These are phyloP conservation scores for Drosophila obscura DNA, from an alignment of 1,140 invertebrate genomes.

Conservation along the genomic window DNA sequence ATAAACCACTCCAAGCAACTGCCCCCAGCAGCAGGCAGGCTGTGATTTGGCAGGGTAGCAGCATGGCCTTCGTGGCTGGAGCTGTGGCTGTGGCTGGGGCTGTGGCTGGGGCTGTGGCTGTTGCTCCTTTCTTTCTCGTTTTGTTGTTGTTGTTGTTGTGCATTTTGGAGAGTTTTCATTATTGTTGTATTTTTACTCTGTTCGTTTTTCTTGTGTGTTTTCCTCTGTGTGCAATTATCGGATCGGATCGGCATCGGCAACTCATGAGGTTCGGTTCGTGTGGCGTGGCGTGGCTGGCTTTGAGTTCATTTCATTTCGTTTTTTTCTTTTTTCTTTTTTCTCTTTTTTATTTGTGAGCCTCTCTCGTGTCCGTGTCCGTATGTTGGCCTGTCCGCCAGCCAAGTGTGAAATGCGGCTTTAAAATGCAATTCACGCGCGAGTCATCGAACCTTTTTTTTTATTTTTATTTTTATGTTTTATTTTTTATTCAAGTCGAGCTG, in stretches of 20 bases:
- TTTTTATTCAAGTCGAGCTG: background rate
- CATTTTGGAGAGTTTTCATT: constrained; percentile 26
- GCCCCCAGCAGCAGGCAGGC: too few relatives aligned
- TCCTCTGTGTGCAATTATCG: constrained; percentile 39
- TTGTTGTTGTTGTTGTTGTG: background rate
- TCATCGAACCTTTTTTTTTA: constrained; percentile 39
- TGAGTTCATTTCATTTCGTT: background rate
- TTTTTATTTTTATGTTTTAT: background rate
- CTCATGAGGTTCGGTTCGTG: constrained; percentile 5
- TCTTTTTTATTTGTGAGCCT: too few relatives aligned
- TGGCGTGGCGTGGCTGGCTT: constrained; percentile 6
- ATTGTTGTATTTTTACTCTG: background rate
- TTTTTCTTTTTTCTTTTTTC: background rate
- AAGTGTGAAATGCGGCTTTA: constrained; percentile 9
- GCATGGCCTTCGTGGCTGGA: too few relatives aligned
- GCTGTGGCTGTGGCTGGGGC: too few relatives aligned
- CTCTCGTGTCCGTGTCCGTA: background rate
- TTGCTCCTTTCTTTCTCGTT: background rate
- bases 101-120: too few relatives aligned
- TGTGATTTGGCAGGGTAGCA: too few relatives aligned
- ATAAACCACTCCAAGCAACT: too few relatives aligned
- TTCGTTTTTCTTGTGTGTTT: constrained; percentile 5
- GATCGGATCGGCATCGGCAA: constrained; percentile 15
- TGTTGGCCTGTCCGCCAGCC: background rate
- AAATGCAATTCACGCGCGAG: constrained; percentile 54